Evolutionary conservation across 2,797 vertebrate species (phyloP).

Genomic region (Urocyon cinereoargenteus): DNA sequence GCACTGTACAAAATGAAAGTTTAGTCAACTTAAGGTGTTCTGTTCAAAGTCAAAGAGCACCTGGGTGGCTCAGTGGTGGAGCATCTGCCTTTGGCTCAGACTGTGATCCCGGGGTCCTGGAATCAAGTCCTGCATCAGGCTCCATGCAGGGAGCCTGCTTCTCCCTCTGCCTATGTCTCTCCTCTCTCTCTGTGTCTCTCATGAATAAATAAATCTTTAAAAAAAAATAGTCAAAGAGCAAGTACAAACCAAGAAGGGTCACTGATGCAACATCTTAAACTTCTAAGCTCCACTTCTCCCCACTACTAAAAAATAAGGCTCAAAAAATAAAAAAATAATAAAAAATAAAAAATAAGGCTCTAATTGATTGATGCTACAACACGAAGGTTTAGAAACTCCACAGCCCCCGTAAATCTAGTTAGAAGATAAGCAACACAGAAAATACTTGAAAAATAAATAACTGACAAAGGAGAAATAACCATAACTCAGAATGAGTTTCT

Average conservation of each 20-base stretch:
- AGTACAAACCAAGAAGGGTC: not conserved
- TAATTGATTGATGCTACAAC: not conserved
- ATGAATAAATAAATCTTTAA: no score
- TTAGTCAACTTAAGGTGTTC: not conserved
- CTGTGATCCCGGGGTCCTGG: no score
- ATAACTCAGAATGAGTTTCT: not conserved
- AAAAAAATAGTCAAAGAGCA: not conserved
- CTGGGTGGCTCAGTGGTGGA: no score
- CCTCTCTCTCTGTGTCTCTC: no score
- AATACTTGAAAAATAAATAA: slow-evolving; percentile 12
- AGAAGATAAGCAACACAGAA: slow-evolving; percentile 45
- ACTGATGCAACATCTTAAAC: not conserved
- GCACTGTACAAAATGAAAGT: not conserved
- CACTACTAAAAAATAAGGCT: not conserved
- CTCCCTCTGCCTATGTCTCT: no score
- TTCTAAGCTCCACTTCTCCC: not conserved
- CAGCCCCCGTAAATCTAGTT: not conserved
- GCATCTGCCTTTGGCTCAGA: no score
- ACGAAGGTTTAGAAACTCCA: not conserved
- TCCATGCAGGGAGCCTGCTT: no score
- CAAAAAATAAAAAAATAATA: no score
- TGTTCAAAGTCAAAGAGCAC: not conserved
- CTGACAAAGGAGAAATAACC: not conserved
- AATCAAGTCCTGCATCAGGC: no score
- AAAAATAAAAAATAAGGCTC: slow-evolving; percentile 32